Base-by-base conservation (phyloP, 2,113 vertebrate genomes). In the Chiloscyllium plagiosum region DNA sequence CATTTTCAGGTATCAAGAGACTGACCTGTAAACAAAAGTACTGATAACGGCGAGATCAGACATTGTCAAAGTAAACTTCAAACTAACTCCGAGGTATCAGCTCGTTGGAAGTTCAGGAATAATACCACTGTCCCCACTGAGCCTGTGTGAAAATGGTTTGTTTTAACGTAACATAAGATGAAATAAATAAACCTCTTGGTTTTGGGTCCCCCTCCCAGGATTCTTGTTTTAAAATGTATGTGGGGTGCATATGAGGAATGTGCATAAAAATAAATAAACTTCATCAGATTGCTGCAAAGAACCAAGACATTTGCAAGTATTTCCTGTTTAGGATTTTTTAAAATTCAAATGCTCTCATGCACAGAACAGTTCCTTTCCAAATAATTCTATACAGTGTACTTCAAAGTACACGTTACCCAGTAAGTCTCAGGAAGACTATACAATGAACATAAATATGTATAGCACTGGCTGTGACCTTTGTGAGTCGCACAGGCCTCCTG, bases 241-340 rank as follows among this genome's bases (percentile, higher is more conserved):
- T 97, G 97, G 97, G 96, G 97, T 98, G 98, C 98, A 96, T 98
- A 98, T 98, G 98, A 98, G 98, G 98, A 99, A 99, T 99, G 99
- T 98, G 98, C 96, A 97, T 98, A 98, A 98, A 98, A 99, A 99
- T 98, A 99, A 99, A 99, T 98, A 99, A 98, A 99, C 98, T 98
- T 98, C 98, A 98, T 98, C 98, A 98, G 98, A 98, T 98, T 98
- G 98, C 97, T 98, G 98, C 97, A 97, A 97, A 98, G 97, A 66
- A 96, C 98, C 98, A 97, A 96, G 96, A 98, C 97, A 96, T 97
- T 97, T 97, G 95, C 96, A 98, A 98, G 96, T 97, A 97, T 97
- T 98, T 98, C 98, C 98, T 97, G 98, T 97, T 96, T 98, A 97
- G 97, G 96, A 96, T 96, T 97, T 97, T 98, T 97, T 97, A 96